Conservation (phyloP, 2,797 vertebrate species). For the Pitangus sulphuratus region DNA sequence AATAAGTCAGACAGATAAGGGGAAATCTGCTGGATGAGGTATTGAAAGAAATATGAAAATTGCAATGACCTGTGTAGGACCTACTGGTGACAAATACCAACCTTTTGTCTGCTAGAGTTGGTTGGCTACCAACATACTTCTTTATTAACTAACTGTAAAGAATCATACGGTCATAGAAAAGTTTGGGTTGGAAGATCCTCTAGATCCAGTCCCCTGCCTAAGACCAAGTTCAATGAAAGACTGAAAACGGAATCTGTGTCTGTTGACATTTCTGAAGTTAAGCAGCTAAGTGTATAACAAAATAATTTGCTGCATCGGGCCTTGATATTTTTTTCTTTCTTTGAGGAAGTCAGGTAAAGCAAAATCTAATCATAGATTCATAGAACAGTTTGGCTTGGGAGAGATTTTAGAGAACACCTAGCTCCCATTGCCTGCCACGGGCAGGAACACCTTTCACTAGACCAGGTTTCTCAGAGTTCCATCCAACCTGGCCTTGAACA, state of each 20-base stretch:
- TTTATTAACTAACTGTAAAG: not conserved
- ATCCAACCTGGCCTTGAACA: not conserved
- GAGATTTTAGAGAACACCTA: not conserved
- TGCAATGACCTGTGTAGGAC: not conserved
- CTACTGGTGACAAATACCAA: not conserved
- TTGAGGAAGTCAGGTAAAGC: not conserved
- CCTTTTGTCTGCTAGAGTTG: not conserved
- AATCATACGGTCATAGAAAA: not conserved
- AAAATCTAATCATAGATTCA: not conserved
- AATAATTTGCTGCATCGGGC: not conserved
- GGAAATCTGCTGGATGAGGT: not conserved
- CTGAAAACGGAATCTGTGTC: not conserved
- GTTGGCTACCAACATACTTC: not conserved
- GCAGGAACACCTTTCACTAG: not conserved
- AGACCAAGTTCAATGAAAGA: not conserved
- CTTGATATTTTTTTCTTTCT: not conserved
- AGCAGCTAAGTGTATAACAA: not conserved
- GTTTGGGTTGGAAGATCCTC: not conserved
- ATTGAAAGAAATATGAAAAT: not conserved
- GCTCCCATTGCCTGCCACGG: not conserved
- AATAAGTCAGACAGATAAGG: not conserved
- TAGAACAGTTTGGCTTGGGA: not conserved
- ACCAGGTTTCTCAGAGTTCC: not conserved
- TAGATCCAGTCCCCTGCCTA: not conserved
- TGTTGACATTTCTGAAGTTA: not conserved